Base-by-base conservation (phyloP, 2,888 invertebrate genomes). In the Nomada fucata region DNA sequence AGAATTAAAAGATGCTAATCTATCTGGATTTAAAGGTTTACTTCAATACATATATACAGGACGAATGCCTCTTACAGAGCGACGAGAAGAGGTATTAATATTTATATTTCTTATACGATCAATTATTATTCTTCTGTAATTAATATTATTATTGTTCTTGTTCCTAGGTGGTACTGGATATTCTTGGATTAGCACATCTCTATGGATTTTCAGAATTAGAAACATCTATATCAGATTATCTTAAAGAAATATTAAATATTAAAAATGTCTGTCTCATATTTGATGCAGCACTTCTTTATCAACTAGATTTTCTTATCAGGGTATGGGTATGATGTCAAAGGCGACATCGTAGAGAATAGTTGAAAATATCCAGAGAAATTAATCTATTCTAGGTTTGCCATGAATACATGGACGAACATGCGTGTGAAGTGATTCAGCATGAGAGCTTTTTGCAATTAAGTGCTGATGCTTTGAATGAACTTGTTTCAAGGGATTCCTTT, bases 21-120 rank as follows among this genome's bases (percentile, higher is more conserved):
- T 97, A 65, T 96, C 96, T 79, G 97, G 98, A 18, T 98, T 98
- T 91, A 98, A 97, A 94, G 96, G 97, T n/a, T 95, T 99, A 0
- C 94, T 99, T 1, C 97, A 97, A 90, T 99, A 99, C 94, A 98
- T 99, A 78, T 99, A 99, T 94, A 98, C 98, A 76, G 99, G 98
- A 94, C 95, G 95, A 83, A 94, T 96, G 94, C 95, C 95, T 72
- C 93, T 96, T 63, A 93, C 94, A 11, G 95, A 95, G 88, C 94
- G 96, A 86, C 88, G 89, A 23, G 93, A 93, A 77, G 96, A 96
- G 94, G 95, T 95, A 89, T 52, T 57, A 50, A 60, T 70, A 10
- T 0, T 47, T 29, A 50, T 7, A 26, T 20, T 20, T 44, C 20
- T 11, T 11, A 60, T 7, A 2, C 53, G 36, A 2, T 29, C 47